Evolutionary conservation across 2,888 invertebrate genomes (phyloP).

Genomic region (Trisateles emortualis): DNA sequence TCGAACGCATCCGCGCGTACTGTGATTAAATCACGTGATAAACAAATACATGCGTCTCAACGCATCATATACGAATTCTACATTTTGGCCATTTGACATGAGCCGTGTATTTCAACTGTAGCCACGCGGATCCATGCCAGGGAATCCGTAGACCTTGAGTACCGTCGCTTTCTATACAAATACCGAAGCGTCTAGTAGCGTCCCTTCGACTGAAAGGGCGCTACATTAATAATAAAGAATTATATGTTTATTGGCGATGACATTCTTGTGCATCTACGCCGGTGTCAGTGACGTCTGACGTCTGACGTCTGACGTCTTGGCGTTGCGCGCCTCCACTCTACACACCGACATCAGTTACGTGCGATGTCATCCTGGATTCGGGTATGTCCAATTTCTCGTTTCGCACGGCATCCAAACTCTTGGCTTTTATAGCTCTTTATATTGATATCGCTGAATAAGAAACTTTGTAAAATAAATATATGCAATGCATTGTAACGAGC

Average conservation of each 20-base stretch:
- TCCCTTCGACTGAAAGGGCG: constrained; percentile 69
- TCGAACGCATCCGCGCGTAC: constrained; percentile 22
- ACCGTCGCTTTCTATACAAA: constrained; percentile 70
- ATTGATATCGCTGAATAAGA: constrained; percentile 46
- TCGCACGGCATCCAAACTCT: constrained; percentile 53
- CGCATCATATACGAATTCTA: constrained; percentile 69
- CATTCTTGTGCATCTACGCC: constrained; percentile 50
- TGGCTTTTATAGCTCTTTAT: constrained; percentile 54
- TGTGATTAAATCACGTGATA: constrained; percentile 47
- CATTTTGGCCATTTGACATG: constrained; percentile 74
- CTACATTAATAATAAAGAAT: constrained; percentile 57
- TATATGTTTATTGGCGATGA: constrained; percentile 58
- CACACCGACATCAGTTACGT: constrained; percentile 49
- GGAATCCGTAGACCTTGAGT: constrained; percentile 77
- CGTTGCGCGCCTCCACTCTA: constrained; percentile 68
- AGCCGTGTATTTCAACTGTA: constrained; percentile 62
- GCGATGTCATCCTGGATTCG: constrained; percentile 77
- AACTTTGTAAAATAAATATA: constrained; percentile 37
- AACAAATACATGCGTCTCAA: constrained; percentile 35
- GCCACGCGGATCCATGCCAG: constrained; percentile 78
- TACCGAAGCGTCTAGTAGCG: constrained; percentile 68
- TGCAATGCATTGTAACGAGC: constrained; percentile 32
- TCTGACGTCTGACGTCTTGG: too few species aligned
- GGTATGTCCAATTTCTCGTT: constrained; percentile 72
- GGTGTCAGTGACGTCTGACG: constrained; percentile 62